Base-by-base conservation (phyloP, 2,888 invertebrate genomes). In the Drosophila mettleri region DNA sequence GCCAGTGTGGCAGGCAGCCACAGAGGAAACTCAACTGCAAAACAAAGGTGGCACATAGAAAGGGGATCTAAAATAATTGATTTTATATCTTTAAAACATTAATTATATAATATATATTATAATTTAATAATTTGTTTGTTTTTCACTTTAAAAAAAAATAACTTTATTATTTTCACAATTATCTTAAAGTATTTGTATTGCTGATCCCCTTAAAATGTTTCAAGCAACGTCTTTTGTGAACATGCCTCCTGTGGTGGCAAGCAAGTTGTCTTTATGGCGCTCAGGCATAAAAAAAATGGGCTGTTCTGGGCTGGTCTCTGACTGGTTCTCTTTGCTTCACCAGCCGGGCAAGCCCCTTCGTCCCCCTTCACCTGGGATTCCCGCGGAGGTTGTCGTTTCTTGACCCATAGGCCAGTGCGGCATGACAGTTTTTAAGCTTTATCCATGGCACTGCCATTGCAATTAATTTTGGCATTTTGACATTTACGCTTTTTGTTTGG, bases 401-500 rank as follows among this genome's bases (percentile, higher is more conserved):
- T 75, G 78, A 75, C 75, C 77, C 78, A 77, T 73, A 75, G 74
- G 74, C 55, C 63, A 76, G 51, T 57, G 68, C 72, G 54, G 69
- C 64, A 55, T 79, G 80, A 67, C 54, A 61, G 61, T 57, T 53
- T 58, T 68, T 52, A 33, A 46, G 57, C 66, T 82, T 86, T 86
- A 86, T 86, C 86, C 86, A 66, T 34, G 64, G 61, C 72, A 79
- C 86, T 88, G 86, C 88, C 86, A 86, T 88, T 86, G 88, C 88
- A 86, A 86, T 86, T 88, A 86, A 88, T 85, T 85, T 85, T 86
- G 85, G 85, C 88, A 88, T 88, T 88, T 88, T 85, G 85, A 85
- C 85, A 85, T 88, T 88, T 88, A 83, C 86, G 84, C 84, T 86
- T 78, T 85, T 77, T 77, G 71, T 76, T 78, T 64, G 63, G 72